Conservation (phyloP, 2,797 vertebrate genomes). For the Morus bassanus region DNA sequence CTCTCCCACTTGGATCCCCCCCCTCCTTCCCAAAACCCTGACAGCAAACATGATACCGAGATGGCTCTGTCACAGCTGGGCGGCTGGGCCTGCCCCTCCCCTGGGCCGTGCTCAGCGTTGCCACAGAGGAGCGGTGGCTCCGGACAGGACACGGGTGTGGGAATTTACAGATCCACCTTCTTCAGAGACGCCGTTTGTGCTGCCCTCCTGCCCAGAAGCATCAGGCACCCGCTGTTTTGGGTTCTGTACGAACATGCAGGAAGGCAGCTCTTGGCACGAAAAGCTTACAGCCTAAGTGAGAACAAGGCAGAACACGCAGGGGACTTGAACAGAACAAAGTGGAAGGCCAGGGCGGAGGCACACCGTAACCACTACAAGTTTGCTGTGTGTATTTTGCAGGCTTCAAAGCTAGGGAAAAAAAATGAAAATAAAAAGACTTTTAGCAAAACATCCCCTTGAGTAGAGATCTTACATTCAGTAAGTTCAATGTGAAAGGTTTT, state of each 20-base stretch:
- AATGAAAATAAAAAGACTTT: neutral
- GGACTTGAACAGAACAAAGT: neutral
- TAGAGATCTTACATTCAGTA: neutral
- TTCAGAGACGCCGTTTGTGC: neutral
- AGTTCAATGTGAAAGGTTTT: neutral
- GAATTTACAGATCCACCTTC: neutral
- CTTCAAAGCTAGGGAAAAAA: neutral
- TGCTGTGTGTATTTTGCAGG: neutral
- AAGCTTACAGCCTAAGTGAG: neutral
- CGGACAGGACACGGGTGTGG: fast-evolving
- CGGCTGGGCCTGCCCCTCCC: neutral
- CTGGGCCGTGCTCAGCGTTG: neutral
- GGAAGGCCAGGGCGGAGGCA: neutral
- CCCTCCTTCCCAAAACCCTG: neutral
- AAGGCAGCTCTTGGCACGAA: neutral
- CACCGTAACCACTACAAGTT: neutral
- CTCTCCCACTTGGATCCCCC: neutral
- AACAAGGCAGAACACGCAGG: neutral
- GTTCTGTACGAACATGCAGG: neutral
- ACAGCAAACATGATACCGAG: neutral
- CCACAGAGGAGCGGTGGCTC: neutral
- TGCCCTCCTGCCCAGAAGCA: neutral
- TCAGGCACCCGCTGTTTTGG: neutral
- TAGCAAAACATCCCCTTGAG: neutral
- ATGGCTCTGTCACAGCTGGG: neutral